Percentiles rank a stretch among this genome's conserved stretches.
Conservation (phyloP, 2,888 invertebrate genomes). For the Elysia crispata region DNA sequence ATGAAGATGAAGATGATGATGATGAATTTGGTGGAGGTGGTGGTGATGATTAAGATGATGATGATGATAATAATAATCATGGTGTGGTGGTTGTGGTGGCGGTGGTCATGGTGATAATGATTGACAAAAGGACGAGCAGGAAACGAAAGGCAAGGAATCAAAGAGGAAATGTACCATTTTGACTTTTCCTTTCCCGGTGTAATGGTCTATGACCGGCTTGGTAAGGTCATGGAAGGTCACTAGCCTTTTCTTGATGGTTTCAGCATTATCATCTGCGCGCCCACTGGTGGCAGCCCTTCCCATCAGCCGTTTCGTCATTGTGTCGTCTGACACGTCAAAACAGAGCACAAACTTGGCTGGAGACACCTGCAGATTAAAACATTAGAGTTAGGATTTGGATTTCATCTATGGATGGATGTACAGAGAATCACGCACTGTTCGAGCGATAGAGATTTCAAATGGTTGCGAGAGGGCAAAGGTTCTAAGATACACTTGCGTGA, state of each 20-base stretch:
- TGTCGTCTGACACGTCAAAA: constrained; percentile 89
- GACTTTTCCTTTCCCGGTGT: constrained; percentile 85
- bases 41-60: not conserved
- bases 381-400: too few relatives aligned
- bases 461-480: too few relatives aligned
- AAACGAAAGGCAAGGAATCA: not conserved
- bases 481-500: too few relatives aligned
- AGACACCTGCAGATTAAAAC: constrained; percentile 65
- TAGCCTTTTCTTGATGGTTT: constrained; percentile 93
- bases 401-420: too few relatives aligned
- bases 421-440: too few relatives aligned
- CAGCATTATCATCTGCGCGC: constrained; percentile 95
- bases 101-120: not conserved
- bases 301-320: constrained; percentile 86
- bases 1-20: not conserved
- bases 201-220: constrained; percentile 89
- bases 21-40: not conserved
- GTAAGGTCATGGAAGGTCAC: constrained; percentile 93
- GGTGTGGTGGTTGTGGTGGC: not conserved
- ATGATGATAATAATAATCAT: not conserved
- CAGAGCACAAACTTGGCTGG: constrained; percentile 84
- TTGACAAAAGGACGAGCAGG: not conserved
- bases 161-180: constrained; percentile 80
- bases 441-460: too few relatives aligned
- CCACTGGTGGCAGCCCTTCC: constrained; percentile 88